phyloP scores from a whole-genome alignment of 2,113 vertebrate species.

The Malaclemys terrapin region DNA sequence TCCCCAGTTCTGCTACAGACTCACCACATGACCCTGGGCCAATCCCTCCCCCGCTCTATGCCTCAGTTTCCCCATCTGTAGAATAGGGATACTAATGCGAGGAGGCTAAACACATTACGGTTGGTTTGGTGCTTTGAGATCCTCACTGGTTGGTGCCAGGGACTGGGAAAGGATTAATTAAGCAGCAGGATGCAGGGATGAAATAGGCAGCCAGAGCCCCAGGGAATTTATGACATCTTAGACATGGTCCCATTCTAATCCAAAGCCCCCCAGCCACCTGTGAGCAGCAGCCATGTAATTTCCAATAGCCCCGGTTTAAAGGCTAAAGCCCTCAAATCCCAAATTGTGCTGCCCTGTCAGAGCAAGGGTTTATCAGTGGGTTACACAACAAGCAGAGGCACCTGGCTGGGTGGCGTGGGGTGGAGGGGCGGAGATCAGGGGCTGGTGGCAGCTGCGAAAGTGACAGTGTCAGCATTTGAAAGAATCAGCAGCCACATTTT shows the following conservation, averaged over 20 bases:
- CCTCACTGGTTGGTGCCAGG: background rate
- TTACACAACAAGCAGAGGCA: slow-evolving; percentile 71
- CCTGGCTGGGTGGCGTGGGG: slow-evolving; percentile 24
- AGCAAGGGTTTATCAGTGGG: slow-evolving; percentile 75
- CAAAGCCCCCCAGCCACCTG: background rate
- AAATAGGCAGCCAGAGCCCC: background rate
- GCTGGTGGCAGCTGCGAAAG: slow-evolving; percentile 36
- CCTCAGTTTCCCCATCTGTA: background rate
- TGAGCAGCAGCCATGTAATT: background rate
- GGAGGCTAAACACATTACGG: background rate
- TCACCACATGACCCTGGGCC: background rate
- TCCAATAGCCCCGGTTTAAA: slow-evolving; percentile 28
- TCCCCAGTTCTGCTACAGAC: background rate
- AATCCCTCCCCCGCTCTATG: background rate
- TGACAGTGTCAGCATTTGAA: slow-evolving; percentile 76
- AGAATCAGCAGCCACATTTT: slow-evolving; percentile 73
- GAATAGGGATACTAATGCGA: no score
- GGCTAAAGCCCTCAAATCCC: slow-evolving; percentile 79
- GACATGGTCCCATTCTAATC: background rate
- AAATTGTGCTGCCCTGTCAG: slow-evolving; percentile 80
- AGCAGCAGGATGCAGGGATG: background rate
- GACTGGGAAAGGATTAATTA: background rate
- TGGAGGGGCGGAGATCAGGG: background rate
- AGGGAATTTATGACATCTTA: background rate
- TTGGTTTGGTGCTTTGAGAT: background rate